Base-by-base conservation (phyloP, 2,888 invertebrate species). In the Synanthedon vespiformis region DNA sequence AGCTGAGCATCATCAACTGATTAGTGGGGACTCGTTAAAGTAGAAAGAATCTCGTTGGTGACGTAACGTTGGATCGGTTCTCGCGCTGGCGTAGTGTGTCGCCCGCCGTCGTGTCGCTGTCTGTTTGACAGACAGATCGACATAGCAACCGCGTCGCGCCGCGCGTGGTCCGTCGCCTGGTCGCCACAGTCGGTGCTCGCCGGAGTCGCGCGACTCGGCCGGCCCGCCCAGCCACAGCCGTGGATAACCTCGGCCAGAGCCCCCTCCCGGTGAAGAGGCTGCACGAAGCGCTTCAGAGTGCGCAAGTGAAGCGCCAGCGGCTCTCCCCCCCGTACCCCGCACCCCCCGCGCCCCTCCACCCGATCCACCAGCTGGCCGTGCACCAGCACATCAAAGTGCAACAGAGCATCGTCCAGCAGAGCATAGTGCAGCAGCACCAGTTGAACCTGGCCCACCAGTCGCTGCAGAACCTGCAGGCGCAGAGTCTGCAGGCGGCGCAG, bases 231-330 rank as follows among this genome's bases (percentile, higher is more conserved):
- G 83, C 80, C 77, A 80, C 74, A 82, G 86, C 85, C 88, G 88
- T 88, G 88, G 87, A 87, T 82, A 86, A 86, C 82, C 83, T 84
- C 85, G 86, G 86, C 82, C 84, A 84, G 75, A 85, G 84, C 78
- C 85, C 84, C 74, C 82, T 85, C 65, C 87, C 86, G 80, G 88
- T 86, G 82, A 88, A 88, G 86, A 83, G 87, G 89, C 88, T 88
- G 89, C 88, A 89, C 86, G 89, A 87, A 82, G 88, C 88, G 83
- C 88, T 89, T 74, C 89, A 86, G 81, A 82, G 86, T 81, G 87
- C 88, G 71, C 88, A 87, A 80, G 88, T 88, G 80, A 89, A 89
- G 88, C 88, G 89, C 70, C 90, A 90, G 89, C 89, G 89, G 80
- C 89, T 89, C 80, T 85, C 87, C 76, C 88, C 87, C 62, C 85